Base-by-base conservation (phyloP, 2,888 invertebrate species). In the Temnothorax ravouxi region DNA sequence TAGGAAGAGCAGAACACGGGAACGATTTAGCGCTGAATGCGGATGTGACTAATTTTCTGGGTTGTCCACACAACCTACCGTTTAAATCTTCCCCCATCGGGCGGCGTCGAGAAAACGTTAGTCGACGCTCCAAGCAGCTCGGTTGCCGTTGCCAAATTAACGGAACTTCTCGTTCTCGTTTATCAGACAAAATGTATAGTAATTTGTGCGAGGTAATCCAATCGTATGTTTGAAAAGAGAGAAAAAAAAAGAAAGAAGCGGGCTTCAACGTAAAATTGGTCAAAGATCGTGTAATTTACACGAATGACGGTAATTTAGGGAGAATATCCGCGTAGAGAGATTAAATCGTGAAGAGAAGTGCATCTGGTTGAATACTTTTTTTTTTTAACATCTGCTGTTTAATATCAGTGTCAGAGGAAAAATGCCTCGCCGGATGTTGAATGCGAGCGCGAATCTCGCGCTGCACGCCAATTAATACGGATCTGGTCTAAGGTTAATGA, bases 31-130 rank as follows among this genome's bases (percentile, higher is more conserved):
- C 91, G 87, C 88, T 88, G 90, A 91, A 91, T 91, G 91, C 93
- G 93, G 93, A 93, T 93, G 92, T 91, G 91, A 90, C 92, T 93
- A 93, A 93, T 94, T 93, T 93, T 92, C 92, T 91, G 91, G 91
- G 89, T 91, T 90, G 90, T 91, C 91, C 92, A 90, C 92, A 87
- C 92, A 90, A 91, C 91, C 91, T 90, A 92, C 90, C 88, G 89
- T 91, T 91, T 87, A 90, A 91, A 91, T 88, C 90, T 90, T 91
- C 88, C 85, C 79, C 84, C 67, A 66, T 87, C 77, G 87, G 59
- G 59, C 77, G 87, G 59, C 66, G 72, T 76, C 86, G 89, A 88
- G 86, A 89, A 89, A 84, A 67, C 88, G 83, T 83, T 67, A 84
- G 80, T 83, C 89, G 83, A 86, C 66, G 79, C 75, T 79, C 66